A percentile compares a stretch with the other conserved stretches of the same genome.
These are phyloP conservation scores for Cliona cf. orientalis DNA, from an alignment of 37 sponge, comb jelly and placozoan species.

Conservation along the genomic window DNA sequence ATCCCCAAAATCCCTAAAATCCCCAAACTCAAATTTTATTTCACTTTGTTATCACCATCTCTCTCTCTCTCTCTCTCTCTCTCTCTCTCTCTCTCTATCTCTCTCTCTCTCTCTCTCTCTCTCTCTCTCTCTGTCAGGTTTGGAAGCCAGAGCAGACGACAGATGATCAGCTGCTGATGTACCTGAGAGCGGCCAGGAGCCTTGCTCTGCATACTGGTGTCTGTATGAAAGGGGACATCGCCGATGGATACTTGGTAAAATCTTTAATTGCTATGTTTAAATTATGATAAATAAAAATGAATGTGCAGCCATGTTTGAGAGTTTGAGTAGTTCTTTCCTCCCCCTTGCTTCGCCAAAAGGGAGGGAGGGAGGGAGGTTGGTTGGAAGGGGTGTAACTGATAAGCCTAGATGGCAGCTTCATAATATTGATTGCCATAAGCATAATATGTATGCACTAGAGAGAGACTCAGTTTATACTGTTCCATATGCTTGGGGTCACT, in stretches of 20 bases:
- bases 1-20: no score
- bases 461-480: no score
- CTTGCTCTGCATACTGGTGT: constrained; percentile 83
- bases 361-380: no score
- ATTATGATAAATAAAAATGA: neutral
- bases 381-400: no score
- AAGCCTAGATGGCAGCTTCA: no score
- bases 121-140: constrained; percentile 25
- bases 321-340: neutral
- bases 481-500: no score
- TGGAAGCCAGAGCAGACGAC: constrained; percentile 54
- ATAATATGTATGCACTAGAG: no score
- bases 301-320: neutral
- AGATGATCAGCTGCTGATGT: constrained; percentile 72
- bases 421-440: no score
- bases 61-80: constrained; percentile 9
- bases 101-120: neutral
- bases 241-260: constrained; percentile 74
- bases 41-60: neutral
- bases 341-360: neutral
- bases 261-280: neutral
- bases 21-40: no score
- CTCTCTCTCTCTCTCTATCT: neutral
- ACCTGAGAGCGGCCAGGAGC: constrained; percentile 78
- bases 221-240: constrained; percentile 60